Evolutionary conservation across 2,113 vertebrate genomes (phyloP), one percentile per base, ranked within the genome.

Genomic region (Theristicus caerulescens): DNA sequence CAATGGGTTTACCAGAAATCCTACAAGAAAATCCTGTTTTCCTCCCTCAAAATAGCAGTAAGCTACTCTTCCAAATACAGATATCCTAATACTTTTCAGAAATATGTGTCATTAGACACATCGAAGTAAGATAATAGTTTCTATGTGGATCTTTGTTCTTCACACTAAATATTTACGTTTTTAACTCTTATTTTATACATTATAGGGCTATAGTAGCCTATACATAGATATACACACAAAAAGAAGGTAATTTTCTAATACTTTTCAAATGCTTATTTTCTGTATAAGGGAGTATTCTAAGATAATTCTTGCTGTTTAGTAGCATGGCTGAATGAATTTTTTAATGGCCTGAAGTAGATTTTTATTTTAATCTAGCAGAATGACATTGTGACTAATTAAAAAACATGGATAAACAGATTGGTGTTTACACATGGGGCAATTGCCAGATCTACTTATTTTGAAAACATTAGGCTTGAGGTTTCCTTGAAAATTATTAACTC

Each of bases 211-310:
- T 44, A 16, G 44, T 51, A 69, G 16, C 5, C 47, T 40, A 16
- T 20, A 6, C 5, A 6, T 6, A 3, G 10, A 11, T 16, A 32
- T 1, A 27, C 0, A 29, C 21, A 46, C 13, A 71, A 55, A 76
- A 32, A 54, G 5, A 55, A 54, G 8, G 9, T 40, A 8, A 17
- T 51, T 70, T 84, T 42, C 20, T 59, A 58, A 59, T 64, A 42
- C 0, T 36, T 38, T 31, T 46, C 2, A 26, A 55, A 57, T 31
- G 29, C 3, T 36, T 22, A 3, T 31, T 88, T 85, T 67, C 22
- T 58, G 12, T 64, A 1, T 18, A 40, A 78, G 19, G 3, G 17
- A 22, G 2, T n/a, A 26, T 61, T 74, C 16, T 20, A 49, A 69
- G 16, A 17, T 47, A 36, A 25, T 82, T 79, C 31, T 34, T 93